These are phyloP conservation scores for Oithona nana DNA, from an alignment of 2,888 invertebrate genomes.

Conservation along the genomic window DNA sequence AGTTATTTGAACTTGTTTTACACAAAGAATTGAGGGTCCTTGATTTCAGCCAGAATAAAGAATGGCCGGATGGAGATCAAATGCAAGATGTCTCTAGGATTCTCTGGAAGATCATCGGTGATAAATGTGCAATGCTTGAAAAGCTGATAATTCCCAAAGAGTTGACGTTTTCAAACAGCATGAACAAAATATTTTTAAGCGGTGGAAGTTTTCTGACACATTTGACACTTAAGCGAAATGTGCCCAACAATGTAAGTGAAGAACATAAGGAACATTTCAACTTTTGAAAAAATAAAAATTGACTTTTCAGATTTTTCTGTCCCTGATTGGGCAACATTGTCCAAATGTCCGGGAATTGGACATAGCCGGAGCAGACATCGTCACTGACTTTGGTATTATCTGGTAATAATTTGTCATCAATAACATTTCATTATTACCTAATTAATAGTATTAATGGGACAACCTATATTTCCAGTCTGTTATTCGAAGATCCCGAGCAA, in stretches of 20 bases:
- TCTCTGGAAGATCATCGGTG: conserved; percentile 10
- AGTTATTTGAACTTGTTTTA: conserved; percentile 4
- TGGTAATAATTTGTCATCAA: no score
- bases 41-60: conserved; percentile 9
- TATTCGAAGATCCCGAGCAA: conserved; percentile 16
- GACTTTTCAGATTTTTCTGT: not conserved
- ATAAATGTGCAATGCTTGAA: conserved; percentile 2
- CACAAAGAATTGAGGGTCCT: not conserved
- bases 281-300: not conserved
- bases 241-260: conserved; percentile 17
- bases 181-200: not conserved
- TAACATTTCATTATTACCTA: no score
- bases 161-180: not conserved
- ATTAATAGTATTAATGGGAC: no score
- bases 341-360: conserved; percentile 8
- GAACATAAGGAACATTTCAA: no score
- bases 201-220: conserved; percentile 8
- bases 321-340: not conserved
- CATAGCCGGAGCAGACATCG: conserved; percentile 14
- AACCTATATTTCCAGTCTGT: no score
- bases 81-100: conserved; percentile 2
- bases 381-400: conserved; percentile 16
- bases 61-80: conserved; percentile 9
- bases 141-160: conserved; percentile 13
- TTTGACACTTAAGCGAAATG: conserved; percentile 17